A percentile compares a stretch with the other conserved stretches of the same genome.
Evolutionary conservation across 2,888 invertebrate species (phyloP).

Genomic region (Netelia inedita): DNA sequence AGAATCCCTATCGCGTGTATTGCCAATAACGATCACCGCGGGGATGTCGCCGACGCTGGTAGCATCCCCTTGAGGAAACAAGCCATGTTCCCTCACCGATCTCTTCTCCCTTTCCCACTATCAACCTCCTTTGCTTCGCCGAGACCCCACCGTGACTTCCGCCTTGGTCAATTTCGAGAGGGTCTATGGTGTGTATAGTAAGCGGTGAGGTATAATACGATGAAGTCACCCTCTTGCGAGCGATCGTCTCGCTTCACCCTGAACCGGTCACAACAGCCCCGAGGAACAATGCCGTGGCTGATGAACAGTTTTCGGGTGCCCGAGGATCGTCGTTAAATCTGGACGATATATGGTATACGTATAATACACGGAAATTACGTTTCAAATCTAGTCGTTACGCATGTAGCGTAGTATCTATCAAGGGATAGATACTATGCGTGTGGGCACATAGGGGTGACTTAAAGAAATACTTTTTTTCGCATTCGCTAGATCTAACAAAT

Average conservation of each 20-base stretch:
- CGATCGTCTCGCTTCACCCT: neutral
- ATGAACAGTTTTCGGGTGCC: slow-evolving; percentile 25
- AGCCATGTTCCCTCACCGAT: slow-evolving; percentile 30
- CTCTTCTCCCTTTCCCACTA: neutral
- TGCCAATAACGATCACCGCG: slow-evolving; percentile 66
- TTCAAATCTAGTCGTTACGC: too few relatives aligned
- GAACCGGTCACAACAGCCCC: slow-evolving; percentile 21
- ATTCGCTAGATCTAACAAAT: too few relatives aligned
- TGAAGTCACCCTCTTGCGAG: neutral
- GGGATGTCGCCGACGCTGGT: slow-evolving; percentile 43
- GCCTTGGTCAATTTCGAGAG: slow-evolving; percentile 35
- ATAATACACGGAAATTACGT: neutral
- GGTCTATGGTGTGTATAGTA: neutral
- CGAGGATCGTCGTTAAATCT: slow-evolving; percentile 30
- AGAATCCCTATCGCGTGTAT: slow-evolving; percentile 55
- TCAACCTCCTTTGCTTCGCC: neutral
- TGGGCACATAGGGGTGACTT: too few relatives aligned
- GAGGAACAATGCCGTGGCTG: slow-evolving; percentile 40
- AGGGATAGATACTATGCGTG: too few relatives aligned
- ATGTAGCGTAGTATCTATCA: too few relatives aligned
- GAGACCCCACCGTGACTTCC: slow-evolving; percentile 35
- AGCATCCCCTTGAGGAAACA: slow-evolving; percentile 42
- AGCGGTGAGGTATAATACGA: slow-evolving; percentile 25
- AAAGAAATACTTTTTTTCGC: too few relatives aligned
- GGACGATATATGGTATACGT: slow-evolving; percentile 1